Conservation (phyloP, 2,113 vertebrate species). For the Catharus fuscescens region DNA sequence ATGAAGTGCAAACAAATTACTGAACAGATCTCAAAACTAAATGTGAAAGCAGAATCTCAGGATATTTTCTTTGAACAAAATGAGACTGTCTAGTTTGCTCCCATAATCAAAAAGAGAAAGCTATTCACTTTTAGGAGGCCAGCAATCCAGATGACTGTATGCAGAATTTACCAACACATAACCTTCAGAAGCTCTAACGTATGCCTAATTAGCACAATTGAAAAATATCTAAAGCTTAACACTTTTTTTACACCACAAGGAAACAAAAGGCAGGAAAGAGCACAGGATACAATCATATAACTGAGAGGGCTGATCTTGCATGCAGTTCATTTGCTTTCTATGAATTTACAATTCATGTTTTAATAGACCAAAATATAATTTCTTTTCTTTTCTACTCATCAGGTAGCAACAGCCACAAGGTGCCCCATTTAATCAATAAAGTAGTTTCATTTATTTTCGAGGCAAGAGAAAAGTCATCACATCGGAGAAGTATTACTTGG, state of each 20-base stretch:
- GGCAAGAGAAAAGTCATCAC: neutral
- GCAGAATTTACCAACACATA: neutral
- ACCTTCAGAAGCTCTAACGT: neutral
- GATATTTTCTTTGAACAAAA: neutral
- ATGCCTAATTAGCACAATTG: neutral
- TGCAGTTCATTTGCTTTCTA: neutral
- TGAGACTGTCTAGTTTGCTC: neutral
- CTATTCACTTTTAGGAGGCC: neutral
- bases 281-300: fast-evolving
- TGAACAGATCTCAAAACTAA: neutral
- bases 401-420: neutral
- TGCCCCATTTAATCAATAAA: neutral
- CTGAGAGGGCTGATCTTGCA: neutral
- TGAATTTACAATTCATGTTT: neutral
- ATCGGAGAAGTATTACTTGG: neutral
- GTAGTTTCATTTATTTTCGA: neutral
- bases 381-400: neutral
- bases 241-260: neutral
- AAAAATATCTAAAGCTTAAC: neutral
- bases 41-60: neutral
- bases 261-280: neutral
- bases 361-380: neutral
- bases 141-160: neutral
- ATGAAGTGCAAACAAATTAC: neutral
- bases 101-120: neutral